Percentiles rank a stretch among this genome's conserved stretches.
Conservation (phyloP, 1,140 invertebrate species). For the Halesus radiatus region DNA sequence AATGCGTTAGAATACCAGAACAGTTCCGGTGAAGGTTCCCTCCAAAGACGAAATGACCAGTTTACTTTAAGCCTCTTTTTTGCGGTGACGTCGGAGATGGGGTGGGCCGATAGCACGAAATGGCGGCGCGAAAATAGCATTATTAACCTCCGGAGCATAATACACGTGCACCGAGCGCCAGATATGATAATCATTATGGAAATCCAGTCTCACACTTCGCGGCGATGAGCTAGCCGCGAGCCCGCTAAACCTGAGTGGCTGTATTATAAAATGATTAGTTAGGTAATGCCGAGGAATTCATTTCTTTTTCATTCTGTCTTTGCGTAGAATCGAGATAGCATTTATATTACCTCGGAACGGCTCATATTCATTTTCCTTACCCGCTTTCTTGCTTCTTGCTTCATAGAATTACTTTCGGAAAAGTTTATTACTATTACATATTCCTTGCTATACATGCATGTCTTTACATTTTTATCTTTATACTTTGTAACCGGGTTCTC, state of each 20-base stretch:
- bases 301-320: constrained; percentile 35
- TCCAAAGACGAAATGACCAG: not conserved
- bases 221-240: constrained; percentile 29
- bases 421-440: too few species aligned
- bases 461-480: too few species aligned
- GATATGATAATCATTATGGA: constrained; percentile 71
- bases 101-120: constrained; percentile 70
- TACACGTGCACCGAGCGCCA: constrained; percentile 68
- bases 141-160: constrained; percentile 72
- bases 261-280: constrained; percentile 53
- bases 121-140: constrained; percentile 72
- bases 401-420: too few species aligned
- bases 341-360: constrained; percentile 4
- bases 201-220: constrained; percentile 44
- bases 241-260: constrained; percentile 39
- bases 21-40: not conserved
- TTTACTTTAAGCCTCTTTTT: constrained; percentile 53
- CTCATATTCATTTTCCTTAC: too few species aligned
- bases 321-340: constrained; percentile 13
- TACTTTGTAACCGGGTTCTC: too few species aligned
- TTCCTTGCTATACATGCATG: too few species aligned
- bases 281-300: constrained; percentile 34
- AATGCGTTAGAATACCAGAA: too few species aligned
- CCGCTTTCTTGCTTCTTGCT: too few species aligned
- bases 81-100: constrained; percentile 70